Conservation (phyloP, 1,140 invertebrate genomes). For the Bombyx mori region DNA sequence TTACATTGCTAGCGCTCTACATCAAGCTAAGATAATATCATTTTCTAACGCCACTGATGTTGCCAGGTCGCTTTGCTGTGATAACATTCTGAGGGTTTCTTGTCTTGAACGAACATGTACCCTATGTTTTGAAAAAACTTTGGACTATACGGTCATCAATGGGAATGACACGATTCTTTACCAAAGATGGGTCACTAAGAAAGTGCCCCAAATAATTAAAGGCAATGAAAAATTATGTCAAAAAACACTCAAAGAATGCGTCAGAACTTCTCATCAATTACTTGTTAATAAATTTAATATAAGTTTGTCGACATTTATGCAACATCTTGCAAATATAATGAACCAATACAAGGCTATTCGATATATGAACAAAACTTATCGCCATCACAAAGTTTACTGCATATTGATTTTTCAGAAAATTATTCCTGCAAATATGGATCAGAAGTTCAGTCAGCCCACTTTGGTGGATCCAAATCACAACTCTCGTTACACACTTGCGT, state of each 20-base stretch:
- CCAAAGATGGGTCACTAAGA: slow-evolving; percentile 16
- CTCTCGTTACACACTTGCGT: slow-evolving; percentile 18
- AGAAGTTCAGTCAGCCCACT: slow-evolving; percentile 21
- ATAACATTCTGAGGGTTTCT: slow-evolving; percentile 5
- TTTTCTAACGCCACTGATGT: slow-evolving; percentile 9
- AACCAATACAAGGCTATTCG: slow-evolving; percentile 11
- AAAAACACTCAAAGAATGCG: slow-evolving; percentile 11
- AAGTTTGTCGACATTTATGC: slow-evolving; percentile 11
- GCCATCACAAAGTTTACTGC: slow-evolving; percentile 10
- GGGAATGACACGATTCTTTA: slow-evolving; percentile 13
- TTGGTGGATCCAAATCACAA: slow-evolving; percentile 16
- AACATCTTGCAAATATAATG: slow-evolving; percentile 10
- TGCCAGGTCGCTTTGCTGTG: slow-evolving; percentile 7
- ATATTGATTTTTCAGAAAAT: slow-evolving; percentile 22
- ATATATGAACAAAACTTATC: slow-evolving; percentile 11
- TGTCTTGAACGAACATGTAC: slow-evolving; percentile 20
- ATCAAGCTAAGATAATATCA: slow-evolving; percentile 12
- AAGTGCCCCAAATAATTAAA: slow-evolving; percentile 8
- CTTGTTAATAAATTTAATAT: slow-evolving; percentile 4
- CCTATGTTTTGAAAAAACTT: slow-evolving; percentile 8
- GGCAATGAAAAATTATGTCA: slow-evolving; percentile 2
- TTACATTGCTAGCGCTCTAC: slow-evolving; percentile 10
- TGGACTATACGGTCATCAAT: slow-evolving; percentile 11
- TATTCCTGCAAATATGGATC: slow-evolving; percentile 15
- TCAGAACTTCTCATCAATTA: not conserved